Percentiles rank a stretch among this genome's conserved stretches.
These are phyloP conservation scores for Clanis bilineata DNA, from an alignment of 2,888 invertebrate species.

Conservation along the genomic window DNA sequence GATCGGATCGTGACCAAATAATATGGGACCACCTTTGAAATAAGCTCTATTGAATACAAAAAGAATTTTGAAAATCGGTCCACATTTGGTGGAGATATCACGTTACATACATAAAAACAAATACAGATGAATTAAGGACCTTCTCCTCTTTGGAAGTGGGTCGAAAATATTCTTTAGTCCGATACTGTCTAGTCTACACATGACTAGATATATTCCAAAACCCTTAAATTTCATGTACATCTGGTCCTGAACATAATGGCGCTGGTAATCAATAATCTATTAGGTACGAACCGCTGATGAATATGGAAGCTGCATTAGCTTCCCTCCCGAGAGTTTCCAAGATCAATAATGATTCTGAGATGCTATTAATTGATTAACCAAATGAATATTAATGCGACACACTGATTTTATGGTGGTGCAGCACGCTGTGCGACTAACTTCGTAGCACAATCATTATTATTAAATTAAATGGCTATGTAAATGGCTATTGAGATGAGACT, in stretches of 20 bases:
- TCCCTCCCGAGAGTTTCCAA: constrained; percentile 24
- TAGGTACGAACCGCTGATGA: constrained; percentile 30
- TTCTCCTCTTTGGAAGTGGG: too few relatives aligned
- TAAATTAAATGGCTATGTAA: too few relatives aligned
- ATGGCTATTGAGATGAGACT: too few relatives aligned
- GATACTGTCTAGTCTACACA: too few relatives aligned
- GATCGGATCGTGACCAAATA: too few relatives aligned
- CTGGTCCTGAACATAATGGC: constrained; percentile 2
- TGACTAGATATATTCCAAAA: neutral
- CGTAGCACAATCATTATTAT: neutral
- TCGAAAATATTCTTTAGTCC: too few relatives aligned
- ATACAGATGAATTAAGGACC: too few relatives aligned
- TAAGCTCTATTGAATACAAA: too few relatives aligned
- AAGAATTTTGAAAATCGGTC: too few relatives aligned
- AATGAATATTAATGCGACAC: constrained; percentile 10
- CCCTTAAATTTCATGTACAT: neutral
- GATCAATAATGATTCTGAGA: constrained; percentile 13
- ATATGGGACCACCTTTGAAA: too few relatives aligned
- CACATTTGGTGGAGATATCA: too few relatives aligned
- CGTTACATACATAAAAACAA: too few relatives aligned
- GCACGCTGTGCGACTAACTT: neutral
- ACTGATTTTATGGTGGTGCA: neutral
- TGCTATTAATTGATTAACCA: constrained; percentile 13
- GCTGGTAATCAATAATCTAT: constrained; percentile 32
- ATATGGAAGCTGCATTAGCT: constrained; percentile 41